phyloP scores from a whole-genome alignment of 2,113 vertebrate species.

The Gallinago paraguaiae region DNA sequence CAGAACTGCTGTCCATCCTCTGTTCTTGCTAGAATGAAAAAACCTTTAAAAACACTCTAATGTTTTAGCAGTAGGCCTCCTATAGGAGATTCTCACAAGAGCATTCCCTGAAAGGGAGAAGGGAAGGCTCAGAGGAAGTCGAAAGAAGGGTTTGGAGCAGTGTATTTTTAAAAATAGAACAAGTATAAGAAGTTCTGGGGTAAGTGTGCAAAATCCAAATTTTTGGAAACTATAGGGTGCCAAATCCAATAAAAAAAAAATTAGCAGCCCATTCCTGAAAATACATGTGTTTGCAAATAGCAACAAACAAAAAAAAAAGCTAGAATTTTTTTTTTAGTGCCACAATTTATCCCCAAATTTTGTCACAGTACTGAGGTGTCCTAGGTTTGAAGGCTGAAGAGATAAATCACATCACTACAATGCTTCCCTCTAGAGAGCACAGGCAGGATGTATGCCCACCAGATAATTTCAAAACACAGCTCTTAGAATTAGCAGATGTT shows the following conservation, averaged over 20 bases:
- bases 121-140: neutral
- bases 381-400: neutral
- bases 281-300: fast-evolving
- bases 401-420: neutral
- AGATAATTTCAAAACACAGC: neutral
- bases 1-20: neutral
- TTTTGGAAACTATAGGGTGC: neutral
- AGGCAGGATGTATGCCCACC: fast-evolving
- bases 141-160: neutral
- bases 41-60: neutral
- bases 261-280: neutral
- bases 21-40: neutral
- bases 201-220: neutral
- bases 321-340: neutral
- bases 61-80: neutral
- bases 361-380: too few species aligned
- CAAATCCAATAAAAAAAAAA: neutral
- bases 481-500: neutral
- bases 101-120: neutral
- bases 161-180: neutral
- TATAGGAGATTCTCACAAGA: neutral
- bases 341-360: neutral
- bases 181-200: neutral
- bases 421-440: neutral
- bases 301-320: neutral